These are phyloP conservation scores for Luidia sarsii DNA, from an alignment of 53 echinoderm and acorn worm genomes.

Conservation along the genomic window DNA sequence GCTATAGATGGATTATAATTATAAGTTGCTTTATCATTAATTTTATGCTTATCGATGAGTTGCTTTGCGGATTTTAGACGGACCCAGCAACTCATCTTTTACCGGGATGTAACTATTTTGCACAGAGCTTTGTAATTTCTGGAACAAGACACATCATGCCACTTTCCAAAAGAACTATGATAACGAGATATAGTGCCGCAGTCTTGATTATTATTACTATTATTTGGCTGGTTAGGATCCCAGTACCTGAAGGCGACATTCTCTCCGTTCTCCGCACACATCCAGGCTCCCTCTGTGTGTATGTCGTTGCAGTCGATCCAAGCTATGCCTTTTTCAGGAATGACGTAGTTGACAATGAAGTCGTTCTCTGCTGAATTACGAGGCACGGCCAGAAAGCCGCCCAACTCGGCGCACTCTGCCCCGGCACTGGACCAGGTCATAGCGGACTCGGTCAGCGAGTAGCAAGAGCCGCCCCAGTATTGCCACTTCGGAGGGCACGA, in stretches of 20 bases:
- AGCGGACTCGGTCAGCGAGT: neutral
- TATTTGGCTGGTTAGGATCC: neutral
- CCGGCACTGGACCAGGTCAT: neutral
- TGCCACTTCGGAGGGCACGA: constrained; percentile 6
- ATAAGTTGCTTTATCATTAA: too few relatives aligned
- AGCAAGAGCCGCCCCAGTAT: constrained; percentile 1
- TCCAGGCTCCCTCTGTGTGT: neutral
- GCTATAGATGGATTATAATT: too few relatives aligned
- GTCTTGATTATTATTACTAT: neutral
- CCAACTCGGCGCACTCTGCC: constrained; percentile 2
- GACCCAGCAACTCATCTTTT: too few relatives aligned
- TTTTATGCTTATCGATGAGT: too few relatives aligned
- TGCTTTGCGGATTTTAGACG: too few relatives aligned
- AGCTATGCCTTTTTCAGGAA: too few relatives aligned
- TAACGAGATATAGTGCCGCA: too few relatives aligned
- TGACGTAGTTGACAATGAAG: too few relatives aligned
- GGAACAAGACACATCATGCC: too few relatives aligned
- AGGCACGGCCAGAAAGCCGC: neutral
- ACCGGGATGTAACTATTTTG: too few relatives aligned
- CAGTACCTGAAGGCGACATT: neutral
- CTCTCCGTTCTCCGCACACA: neutral
- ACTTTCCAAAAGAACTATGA: too few relatives aligned
- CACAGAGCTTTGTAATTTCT: too few relatives aligned
- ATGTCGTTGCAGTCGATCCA: constrained; percentile 35
- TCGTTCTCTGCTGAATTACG: neutral